Evolutionary conservation across 2,113 vertebrate genomes (phyloP).

Genomic region (Ceyx cyanopectus): DNA sequence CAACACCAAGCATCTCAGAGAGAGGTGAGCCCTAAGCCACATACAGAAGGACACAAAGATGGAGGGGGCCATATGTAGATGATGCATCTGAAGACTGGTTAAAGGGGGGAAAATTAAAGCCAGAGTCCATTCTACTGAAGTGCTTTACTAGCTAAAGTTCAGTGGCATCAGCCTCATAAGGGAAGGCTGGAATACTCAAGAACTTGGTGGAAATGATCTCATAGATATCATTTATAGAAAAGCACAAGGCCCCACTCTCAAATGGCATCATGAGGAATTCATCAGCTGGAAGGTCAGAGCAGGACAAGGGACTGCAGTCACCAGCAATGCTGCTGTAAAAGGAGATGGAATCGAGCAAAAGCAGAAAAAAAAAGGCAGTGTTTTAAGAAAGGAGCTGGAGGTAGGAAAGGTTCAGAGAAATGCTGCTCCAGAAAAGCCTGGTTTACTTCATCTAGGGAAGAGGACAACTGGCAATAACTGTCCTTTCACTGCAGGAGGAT

Average conservation of each 20-base stretch:
- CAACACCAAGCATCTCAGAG: background rate
- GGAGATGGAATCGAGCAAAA: background rate
- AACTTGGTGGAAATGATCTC: slow-evolving; percentile 21
- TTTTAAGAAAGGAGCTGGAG: background rate
- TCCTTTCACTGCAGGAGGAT: background rate
- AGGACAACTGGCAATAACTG: background rate
- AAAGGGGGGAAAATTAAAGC: background rate
- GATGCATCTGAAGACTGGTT: background rate
- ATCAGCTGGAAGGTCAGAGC: slow-evolving; percentile 20
- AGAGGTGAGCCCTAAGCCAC: background rate
- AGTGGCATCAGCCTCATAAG: background rate
- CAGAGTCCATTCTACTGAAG: background rate
- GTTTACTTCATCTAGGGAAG: background rate
- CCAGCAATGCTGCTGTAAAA: background rate
- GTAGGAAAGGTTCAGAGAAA: background rate
- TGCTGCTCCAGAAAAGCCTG: background rate
- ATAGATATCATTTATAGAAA: slow-evolving; percentile 31
- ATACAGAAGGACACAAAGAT: background rate
- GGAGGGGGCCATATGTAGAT: background rate
- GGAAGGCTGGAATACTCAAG: background rate
- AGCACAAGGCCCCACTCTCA: background rate
- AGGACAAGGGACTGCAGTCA: slow-evolving; percentile 37
- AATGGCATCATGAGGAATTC: slow-evolving; percentile 4
- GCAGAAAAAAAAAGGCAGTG: background rate
- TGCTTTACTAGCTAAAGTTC: background rate